Conservation (phyloP, 2,113 vertebrate species). For the Bubalus kerabau region DNA sequence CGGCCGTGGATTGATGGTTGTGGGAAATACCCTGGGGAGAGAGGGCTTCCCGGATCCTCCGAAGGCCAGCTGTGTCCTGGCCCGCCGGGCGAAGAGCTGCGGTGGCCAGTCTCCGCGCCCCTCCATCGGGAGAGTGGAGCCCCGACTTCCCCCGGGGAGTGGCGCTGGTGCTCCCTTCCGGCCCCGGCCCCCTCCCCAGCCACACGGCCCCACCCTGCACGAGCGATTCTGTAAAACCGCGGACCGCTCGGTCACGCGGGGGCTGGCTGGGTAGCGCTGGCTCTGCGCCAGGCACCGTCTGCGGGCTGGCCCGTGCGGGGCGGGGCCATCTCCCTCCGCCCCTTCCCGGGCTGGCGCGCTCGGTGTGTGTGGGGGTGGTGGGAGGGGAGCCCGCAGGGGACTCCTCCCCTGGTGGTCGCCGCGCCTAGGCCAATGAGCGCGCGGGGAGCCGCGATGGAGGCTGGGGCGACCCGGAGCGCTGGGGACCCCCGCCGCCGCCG, state of each 20-base stretch:
- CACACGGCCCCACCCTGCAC: background rate
- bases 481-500: slow-evolving; percentile 19
- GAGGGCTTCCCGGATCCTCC: background rate
- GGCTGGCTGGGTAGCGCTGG: background rate
- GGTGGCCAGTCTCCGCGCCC: background rate
- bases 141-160: background rate
- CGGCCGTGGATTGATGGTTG: background rate
- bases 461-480: background rate
- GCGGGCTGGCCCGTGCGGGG: background rate
- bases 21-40: background rate
- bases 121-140: background rate
- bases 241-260: background rate
- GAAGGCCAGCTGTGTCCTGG: background rate
- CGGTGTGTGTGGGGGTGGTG: background rate
- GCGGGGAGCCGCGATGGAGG: slow-evolving; percentile 54
- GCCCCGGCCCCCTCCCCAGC: background rate
- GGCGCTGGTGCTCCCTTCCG: background rate
- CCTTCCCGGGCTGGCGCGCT: background rate
- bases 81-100: background rate
- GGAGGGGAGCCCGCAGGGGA: slow-evolving; percentile 2
- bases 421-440: slow-evolving; percentile 71
- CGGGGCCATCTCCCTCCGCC: slow-evolving; percentile 50
- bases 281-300: background rate
- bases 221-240: background rate
- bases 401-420: slow-evolving; percentile 61